A percentile compares a stretch with the other conserved stretches of the same genome.
Evolutionary conservation across 2,888 invertebrate species (phyloP).

Genomic region (Microctonus brassicae): DNA sequence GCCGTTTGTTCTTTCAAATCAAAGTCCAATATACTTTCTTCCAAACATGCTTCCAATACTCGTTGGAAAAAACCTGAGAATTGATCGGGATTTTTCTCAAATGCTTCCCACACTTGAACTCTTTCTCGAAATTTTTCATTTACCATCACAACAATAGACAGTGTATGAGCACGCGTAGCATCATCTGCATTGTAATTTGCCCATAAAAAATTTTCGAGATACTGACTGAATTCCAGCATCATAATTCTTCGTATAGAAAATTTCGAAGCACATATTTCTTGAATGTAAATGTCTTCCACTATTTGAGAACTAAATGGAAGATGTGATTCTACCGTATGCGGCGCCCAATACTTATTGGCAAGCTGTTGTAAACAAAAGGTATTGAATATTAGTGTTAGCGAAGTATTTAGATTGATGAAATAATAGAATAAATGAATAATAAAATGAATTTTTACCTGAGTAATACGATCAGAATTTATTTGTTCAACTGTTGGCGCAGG

Average conservation of each 20-base stretch:
- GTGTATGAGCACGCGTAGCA: constrained; percentile 87
- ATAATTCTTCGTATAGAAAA: constrained; percentile 90
- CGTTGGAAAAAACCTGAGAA: constrained; percentile 88
- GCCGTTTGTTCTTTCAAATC: constrained; percentile 84
- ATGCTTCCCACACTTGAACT: constrained; percentile 95
- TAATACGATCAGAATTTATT: constrained; percentile 90
- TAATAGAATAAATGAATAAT: not conserved
- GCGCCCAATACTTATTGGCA: constrained; percentile 94
- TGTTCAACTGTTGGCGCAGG: constrained; percentile 88
- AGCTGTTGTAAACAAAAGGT: constrained; percentile 74
- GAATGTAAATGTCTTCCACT: constrained; percentile 89
- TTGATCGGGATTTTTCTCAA: constrained; percentile 81
- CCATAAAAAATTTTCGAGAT: constrained; percentile 97
- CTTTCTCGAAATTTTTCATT: constrained; percentile 99
- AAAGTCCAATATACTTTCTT: constrained; percentile 72
- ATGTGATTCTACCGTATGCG: constrained; percentile 82
- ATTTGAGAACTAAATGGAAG: constrained; percentile 82
- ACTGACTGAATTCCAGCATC: constrained; percentile 97
- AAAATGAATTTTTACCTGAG: constrained; percentile 77
- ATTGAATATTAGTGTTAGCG: not conserved
- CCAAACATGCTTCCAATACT: constrained; percentile 81
- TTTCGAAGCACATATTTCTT: constrained; percentile 88
- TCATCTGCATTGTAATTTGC: constrained; percentile 87
- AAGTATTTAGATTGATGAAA: not conserved
- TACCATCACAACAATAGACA: constrained; percentile 98